phyloP scores from a whole-genome alignment of 2,113 vertebrate species.

The Mormyrus lacerda region DNA sequence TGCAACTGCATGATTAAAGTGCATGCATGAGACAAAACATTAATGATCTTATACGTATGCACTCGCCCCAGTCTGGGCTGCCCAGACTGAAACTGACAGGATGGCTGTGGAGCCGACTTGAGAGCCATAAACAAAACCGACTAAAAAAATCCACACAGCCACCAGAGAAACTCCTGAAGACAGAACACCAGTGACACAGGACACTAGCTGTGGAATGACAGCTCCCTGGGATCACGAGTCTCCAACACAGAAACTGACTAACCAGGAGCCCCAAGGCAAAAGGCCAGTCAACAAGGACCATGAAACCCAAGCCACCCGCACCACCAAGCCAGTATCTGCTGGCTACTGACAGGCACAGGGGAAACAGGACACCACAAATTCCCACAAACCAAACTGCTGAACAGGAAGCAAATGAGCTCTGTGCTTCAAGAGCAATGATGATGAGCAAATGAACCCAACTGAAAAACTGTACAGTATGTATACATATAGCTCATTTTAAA shows the following conservation, averaged over 20 bases:
- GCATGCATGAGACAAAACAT: neutral
- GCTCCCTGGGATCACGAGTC: neutral
- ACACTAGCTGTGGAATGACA: neutral
- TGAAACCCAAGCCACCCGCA: neutral
- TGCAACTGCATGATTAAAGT: neutral
- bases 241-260: neutral
- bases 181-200: neutral
- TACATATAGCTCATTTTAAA: neutral
- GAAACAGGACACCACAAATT: neutral
- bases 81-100: neutral
- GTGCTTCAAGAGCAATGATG: neutral
- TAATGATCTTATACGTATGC: neutral
- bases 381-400: neutral
- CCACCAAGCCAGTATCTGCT: neutral
- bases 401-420: neutral
- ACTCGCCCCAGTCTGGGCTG: neutral
- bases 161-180: neutral
- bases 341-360: neutral
- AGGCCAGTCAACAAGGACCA: neutral
- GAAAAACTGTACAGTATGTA: neutral
- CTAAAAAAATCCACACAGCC: neutral
- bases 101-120: neutral
- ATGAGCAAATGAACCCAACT: neutral
- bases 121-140: neutral
- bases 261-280: neutral